A percentile compares a stretch with the other conserved stretches of the same genome.
phyloP scores from a whole-genome alignment of 2,113 vertebrate species.

The Bettongia penicillata region DNA sequence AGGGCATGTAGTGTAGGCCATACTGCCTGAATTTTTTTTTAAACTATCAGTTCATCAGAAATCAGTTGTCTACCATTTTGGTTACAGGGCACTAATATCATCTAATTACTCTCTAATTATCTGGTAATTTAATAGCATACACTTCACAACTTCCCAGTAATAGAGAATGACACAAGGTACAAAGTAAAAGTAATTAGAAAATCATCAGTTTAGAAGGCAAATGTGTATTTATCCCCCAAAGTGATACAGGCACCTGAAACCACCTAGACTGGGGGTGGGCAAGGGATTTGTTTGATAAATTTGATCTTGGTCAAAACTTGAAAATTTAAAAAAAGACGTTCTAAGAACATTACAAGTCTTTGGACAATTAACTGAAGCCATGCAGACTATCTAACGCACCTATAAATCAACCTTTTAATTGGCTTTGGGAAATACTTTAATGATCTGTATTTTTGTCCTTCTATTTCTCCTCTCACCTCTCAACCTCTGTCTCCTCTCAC shows the following conservation, averaged over 20 bases:
- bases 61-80: not conserved
- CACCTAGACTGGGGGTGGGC: not conserved
- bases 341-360: not conserved
- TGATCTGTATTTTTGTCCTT: not conserved
- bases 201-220: not conserved
- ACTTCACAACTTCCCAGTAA: not conserved
- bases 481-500: not conserved
- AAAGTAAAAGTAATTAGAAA: not conserved
- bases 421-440: not conserved
- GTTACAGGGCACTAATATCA: not conserved
- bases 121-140: not conserved
- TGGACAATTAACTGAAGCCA: not conserved
- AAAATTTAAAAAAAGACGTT: not conserved
- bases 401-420: not conserved
- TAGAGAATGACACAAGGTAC: not conserved
- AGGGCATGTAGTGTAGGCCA: not conserved
- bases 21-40: not conserved
- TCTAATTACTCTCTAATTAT: not conserved
- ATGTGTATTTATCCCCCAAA: not conserved
- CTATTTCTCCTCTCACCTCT: not conserved
- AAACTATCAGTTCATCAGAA: not conserved
- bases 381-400: not conserved
- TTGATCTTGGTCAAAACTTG: not conserved
- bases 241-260: not conserved
- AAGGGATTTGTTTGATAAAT: not conserved